Evolutionary conservation across 2,113 vertebrate species (phyloP).

Genomic region (Pachypanchax playfairii): DNA sequence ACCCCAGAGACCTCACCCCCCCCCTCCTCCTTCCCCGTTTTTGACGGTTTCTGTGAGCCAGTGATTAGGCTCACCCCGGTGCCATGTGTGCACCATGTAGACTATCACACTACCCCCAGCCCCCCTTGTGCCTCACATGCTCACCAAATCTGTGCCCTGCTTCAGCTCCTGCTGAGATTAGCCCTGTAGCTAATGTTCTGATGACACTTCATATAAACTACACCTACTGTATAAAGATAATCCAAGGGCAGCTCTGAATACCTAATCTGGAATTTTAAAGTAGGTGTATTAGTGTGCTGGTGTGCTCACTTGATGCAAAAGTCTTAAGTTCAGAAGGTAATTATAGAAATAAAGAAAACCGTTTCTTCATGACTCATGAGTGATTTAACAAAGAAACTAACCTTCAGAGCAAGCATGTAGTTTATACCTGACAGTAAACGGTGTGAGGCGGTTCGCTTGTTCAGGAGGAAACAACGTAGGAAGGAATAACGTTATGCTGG

Average conservation of each 20-base stretch:
- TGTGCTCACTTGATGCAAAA: slow-evolving; percentile 4
- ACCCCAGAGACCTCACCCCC: slow-evolving; percentile 55
- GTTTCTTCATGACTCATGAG: too few relatives aligned
- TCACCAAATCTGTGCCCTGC: slow-evolving; percentile 60
- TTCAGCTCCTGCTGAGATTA: slow-evolving; percentile 62
- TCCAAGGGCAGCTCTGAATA: neutral
- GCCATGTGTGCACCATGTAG: slow-evolving; percentile 69
- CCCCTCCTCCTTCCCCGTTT: slow-evolving; percentile 32
- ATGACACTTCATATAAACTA: slow-evolving; percentile 45
- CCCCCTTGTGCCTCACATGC: slow-evolving; percentile 22
- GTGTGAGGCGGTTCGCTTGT: neutral
- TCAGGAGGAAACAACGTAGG: slow-evolving; percentile 41
- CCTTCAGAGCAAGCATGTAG: too few relatives aligned
- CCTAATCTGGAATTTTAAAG: neutral
- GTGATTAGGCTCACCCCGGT: slow-evolving; percentile 72
- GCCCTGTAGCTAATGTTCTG: slow-evolving; percentile 56
- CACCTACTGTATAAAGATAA: slow-evolving; percentile 28
- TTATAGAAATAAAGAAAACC: neutral
- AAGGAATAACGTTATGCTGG: slow-evolving; percentile 52
- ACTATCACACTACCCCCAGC: slow-evolving; percentile 2
- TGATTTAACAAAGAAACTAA: too few relatives aligned
- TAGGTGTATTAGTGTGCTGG: neutral
- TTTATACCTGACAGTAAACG: neutral
- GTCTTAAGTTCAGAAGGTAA: neutral
- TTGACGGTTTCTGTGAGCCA: slow-evolving; percentile 68